Evolutionary conservation across 1,140 invertebrate species (phyloP).

Genomic region (Cotesia vestalis): DNA sequence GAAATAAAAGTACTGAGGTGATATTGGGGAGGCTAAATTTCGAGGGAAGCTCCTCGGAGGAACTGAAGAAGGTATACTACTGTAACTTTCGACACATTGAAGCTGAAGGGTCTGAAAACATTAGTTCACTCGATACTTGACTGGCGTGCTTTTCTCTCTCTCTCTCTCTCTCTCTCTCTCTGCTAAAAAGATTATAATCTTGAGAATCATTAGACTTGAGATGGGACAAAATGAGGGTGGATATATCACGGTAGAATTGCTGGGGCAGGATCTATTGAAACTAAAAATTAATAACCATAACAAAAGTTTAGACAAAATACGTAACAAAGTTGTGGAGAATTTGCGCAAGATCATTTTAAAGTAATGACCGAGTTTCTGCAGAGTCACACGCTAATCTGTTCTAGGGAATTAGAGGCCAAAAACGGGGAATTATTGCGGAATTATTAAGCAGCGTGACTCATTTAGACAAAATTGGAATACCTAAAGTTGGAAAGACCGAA

Average conservation of each 20-base stretch:
- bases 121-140: background rate
- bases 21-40: background rate
- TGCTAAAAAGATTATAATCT: conserved; percentile 56
- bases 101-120: conserved; percentile 2
- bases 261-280: too few species aligned
- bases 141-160: background rate
- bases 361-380: too few species aligned
- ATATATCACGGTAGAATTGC: background rate
- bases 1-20: conserved; percentile 1
- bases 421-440: too few species aligned
- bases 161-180: conserved; percentile 47
- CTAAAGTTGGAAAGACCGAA: too few species aligned
- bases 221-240: background rate
- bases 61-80: background rate
- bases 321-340: too few species aligned
- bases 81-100: background rate
- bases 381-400: too few species aligned
- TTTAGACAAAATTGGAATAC: too few species aligned
- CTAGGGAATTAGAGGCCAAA: too few species aligned
- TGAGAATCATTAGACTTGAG: conserved; percentile 53
- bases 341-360: too few species aligned
- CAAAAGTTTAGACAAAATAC: too few species aligned
- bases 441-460: too few species aligned
- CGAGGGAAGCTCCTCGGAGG: background rate
- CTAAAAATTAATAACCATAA: too few species aligned